A percentile compares a stretch with the other conserved stretches of the same genome.
phyloP scores from a whole-genome alignment of 2,888 invertebrate species.

The Epinotia demarniana region DNA sequence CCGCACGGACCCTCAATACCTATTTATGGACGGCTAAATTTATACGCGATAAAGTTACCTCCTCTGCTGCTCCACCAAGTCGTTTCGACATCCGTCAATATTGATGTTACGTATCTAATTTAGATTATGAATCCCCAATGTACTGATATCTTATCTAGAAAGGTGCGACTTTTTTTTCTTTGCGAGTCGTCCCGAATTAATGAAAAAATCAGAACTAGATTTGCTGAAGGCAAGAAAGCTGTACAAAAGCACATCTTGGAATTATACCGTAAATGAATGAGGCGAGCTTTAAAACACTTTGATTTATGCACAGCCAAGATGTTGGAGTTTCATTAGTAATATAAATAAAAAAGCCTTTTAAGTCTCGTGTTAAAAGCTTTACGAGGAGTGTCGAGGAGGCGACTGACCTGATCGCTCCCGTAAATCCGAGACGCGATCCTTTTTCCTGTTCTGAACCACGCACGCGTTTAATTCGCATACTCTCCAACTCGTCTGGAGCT shows the following conservation, averaged over 20 bases:
- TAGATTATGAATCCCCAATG: conserved; percentile 1
- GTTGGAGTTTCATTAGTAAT: conserved; percentile 52
- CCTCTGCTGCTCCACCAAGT: conserved; percentile 51
- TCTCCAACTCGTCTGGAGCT: conserved; percentile 2
- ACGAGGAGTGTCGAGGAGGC: conserved; percentile 63
- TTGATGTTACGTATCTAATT: conserved; percentile 28
- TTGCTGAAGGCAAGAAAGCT: conserved; percentile 46
- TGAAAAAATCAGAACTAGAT: conserved; percentile 7
- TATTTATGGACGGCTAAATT: conserved; percentile 72
- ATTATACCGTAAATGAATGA: conserved; percentile 37
- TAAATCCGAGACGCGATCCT: conserved; percentile 65
- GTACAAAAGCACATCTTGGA: conserved; percentile 53
- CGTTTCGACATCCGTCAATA: conserved; percentile 47
- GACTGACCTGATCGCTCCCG: conserved; percentile 67
- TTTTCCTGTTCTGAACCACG: conserved; percentile 22
- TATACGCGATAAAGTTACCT: conserved; percentile 55
- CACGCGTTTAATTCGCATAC: conserved; percentile 19
- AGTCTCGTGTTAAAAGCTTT: conserved; percentile 58
- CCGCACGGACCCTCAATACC: conserved; percentile 61
- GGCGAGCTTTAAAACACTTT: conserved; percentile 57
- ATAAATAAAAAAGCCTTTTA: conserved; percentile 46
- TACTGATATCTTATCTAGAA: conserved; percentile 13
- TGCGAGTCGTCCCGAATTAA: not conserved
- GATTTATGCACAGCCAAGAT: conserved; percentile 60
- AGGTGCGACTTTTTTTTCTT: conserved; percentile 21